Evolutionary conservation across 1,140 invertebrate species (phyloP).

Genomic region (Bombyx mandarina): DNA sequence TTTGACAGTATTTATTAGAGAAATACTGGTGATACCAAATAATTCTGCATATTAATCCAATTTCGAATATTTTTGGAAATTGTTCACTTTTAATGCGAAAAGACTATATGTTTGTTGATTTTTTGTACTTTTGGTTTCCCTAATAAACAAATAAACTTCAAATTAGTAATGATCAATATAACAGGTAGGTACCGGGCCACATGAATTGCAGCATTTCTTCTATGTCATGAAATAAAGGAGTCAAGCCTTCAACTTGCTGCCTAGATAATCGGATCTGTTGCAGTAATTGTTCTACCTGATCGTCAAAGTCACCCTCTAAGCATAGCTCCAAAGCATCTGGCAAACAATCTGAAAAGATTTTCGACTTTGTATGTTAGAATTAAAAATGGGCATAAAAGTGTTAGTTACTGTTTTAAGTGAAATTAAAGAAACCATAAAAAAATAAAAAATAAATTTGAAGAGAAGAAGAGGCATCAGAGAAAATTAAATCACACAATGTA

Average conservation of each 20-base stretch:
- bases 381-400: not conserved
- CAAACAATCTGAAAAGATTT: not conserved
- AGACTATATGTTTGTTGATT: too few relatives aligned
- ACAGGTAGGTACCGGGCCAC: slow-evolving; percentile 29
- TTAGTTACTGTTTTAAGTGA: not conserved
- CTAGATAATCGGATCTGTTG: slow-evolving; percentile 23
- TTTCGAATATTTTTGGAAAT: too few relatives aligned
- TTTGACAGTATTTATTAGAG: too few relatives aligned
- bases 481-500: too few relatives aligned
- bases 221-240: slow-evolving; percentile 30
- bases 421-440: not conserved
- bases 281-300: slow-evolving; percentile 29
- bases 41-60: too few relatives aligned
- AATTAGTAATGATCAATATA: not conserved
- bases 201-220: slow-evolving; percentile 14
- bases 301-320: slow-evolving; percentile 32
- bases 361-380: too few relatives aligned
- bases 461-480: too few relatives aligned
- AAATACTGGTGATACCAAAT: too few relatives aligned
- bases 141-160: not conserved
- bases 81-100: too few relatives aligned
- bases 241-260: slow-evolving; percentile 31
- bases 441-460: not conserved
- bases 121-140: too few relatives aligned
- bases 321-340: slow-evolving; percentile 22